Evolutionary conservation across 2,797 vertebrate species (phyloP), one percentile per base, ranked within the genome.

Genomic region (Otolemur crassicaudatus): DNA sequence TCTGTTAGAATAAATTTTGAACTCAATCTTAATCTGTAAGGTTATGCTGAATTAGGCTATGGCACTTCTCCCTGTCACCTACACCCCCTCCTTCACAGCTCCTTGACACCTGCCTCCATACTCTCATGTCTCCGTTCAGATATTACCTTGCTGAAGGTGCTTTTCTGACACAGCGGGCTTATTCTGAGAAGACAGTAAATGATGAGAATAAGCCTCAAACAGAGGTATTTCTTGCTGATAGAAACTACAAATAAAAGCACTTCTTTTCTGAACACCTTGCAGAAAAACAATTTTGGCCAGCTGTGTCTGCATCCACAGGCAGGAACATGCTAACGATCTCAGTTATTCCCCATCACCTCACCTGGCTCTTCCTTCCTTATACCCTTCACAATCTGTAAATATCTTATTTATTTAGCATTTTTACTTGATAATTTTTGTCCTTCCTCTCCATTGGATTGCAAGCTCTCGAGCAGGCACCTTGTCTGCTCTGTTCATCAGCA

Each of bases 1-100:
- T 86, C 13, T 87, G 11, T 82, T 87, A 70, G 65, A 72, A 75
- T 46, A 76, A 84, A 87, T 83, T 43, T 16, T 85, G 86, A 92
- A 40, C 10, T 63, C 49, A 70, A 61, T 17, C 22, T 91, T 75
- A n/a, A 63, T 34, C 53, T 67, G 8, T 11, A 43, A n/a, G 8
- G 11, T 31, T 81, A 29, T 29, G 34, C 43, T 23, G 69, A 34
- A 27, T 49, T 67, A 84, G 69, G 29, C 40, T 40, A 4, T 34
- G 40, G 8, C 0, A 0, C 17, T 65, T 53, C 67, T 72, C 31
- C 7, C 61, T 49, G 23, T 37, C 9, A 2, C 67, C 25, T 19
- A 23, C 4, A n/a, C 3, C 4, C 14, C 29, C 29, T 70, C 22
- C 58, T 6, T 86, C 34, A 13, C 22, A 22, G 27, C 10, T 79